phyloP scores from a whole-genome alignment of 2,797 vertebrate species.

The Manis javanica region DNA sequence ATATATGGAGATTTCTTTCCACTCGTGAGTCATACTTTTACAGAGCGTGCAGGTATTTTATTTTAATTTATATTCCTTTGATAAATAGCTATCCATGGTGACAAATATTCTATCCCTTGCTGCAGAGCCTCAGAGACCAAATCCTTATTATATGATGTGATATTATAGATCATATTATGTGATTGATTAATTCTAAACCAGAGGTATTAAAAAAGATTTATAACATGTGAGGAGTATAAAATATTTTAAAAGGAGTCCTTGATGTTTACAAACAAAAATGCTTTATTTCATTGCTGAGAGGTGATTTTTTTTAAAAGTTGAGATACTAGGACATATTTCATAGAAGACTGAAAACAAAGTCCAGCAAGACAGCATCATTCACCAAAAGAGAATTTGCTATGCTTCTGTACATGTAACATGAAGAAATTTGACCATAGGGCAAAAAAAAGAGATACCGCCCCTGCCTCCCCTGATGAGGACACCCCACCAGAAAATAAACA shows the following conservation, averaged over 20 bases:
- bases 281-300: slow-evolving; percentile 45
- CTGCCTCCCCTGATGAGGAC: not conserved
- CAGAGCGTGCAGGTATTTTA: not conserved
- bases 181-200: slow-evolving; percentile 64
- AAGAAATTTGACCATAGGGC: not conserved
- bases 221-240: slow-evolving; percentile 25
- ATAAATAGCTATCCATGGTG: slow-evolving; percentile 42
- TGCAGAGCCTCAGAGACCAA: not conserved
- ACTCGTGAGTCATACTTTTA: not conserved
- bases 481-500: not conserved
- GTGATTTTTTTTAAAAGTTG: not conserved
- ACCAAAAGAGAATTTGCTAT: not conserved
- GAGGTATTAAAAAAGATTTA: slow-evolving; percentile 58
- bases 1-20: not conserved
- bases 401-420: not conserved
- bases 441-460: not conserved
- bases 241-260: slow-evolving; percentile 47
- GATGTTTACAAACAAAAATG: slow-evolving; percentile 65
- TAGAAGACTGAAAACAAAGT: not conserved
- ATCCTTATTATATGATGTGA: not conserved
- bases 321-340: not conserved
- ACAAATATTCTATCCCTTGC: slow-evolving; percentile 36
- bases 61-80: slow-evolving; percentile 64
- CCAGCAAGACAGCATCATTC: not conserved
- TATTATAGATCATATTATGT: not conserved